A percentile compares a stretch with the other conserved stretches of the same genome.
These are phyloP conservation scores for Harpagifer antarcticus DNA, from an alignment of 2,797 vertebrate genomes.

Conservation along the genomic window DNA sequence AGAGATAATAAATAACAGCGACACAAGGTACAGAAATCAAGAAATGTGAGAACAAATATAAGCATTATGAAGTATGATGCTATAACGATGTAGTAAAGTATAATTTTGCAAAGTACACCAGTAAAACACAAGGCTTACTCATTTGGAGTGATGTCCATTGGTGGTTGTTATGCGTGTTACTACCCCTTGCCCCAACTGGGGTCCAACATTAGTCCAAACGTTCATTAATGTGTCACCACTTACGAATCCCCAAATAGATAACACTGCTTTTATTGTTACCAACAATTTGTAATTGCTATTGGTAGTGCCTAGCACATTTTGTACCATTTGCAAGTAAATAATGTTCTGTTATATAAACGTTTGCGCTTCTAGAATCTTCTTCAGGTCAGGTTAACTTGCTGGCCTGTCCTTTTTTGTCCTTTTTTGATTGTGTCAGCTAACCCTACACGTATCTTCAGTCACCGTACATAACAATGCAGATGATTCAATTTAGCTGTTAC, in stretches of 20 bases:
- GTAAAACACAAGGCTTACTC: too few species aligned
- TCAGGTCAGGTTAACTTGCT: background rate
- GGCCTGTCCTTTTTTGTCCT: background rate
- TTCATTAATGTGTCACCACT: too few species aligned
- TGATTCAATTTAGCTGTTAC: background rate
- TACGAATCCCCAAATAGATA: too few species aligned
- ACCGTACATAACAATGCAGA: background rate
- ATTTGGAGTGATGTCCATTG: too few species aligned
- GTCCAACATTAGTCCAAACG: background rate
- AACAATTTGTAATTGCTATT: background rate
- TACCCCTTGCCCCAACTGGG: too few species aligned
- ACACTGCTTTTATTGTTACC: background rate
- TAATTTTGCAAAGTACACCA: too few species aligned
- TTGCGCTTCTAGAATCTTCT: background rate
- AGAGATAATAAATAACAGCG: too few species aligned
- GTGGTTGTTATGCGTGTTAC: too few species aligned
- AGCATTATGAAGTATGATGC: too few species aligned
- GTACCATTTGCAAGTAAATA: background rate
- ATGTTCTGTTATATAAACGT: background rate
- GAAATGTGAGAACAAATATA: too few species aligned
- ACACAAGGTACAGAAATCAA: too few species aligned
- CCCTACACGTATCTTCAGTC: background rate
- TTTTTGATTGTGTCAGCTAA: background rate
- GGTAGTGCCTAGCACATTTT: background rate
- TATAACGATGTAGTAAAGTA: too few species aligned